These are phyloP conservation scores for Loriculus beryllinus DNA, from an alignment of 2,797 vertebrate species.

Conservation along the genomic window DNA sequence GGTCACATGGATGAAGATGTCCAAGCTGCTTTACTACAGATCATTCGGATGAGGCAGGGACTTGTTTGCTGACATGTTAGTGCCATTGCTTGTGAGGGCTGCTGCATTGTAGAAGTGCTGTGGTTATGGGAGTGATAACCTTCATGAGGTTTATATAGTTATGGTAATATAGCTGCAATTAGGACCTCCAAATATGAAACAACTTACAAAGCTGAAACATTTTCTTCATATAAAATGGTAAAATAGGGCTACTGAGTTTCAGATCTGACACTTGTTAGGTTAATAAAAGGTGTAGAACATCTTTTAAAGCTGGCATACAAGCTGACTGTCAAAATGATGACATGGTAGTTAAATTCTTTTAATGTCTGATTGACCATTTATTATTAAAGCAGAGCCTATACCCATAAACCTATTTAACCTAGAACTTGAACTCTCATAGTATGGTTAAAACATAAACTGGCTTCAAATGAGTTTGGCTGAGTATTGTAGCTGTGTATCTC, in stretches of 20 bases:
- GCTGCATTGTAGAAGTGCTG: background rate
- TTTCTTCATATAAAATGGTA: background rate
- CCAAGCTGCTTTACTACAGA: slow-evolving; percentile 94
- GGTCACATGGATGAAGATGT: slow-evolving; percentile 99
- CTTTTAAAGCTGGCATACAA: background rate
- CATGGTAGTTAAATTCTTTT: background rate
- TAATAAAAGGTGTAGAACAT: background rate
- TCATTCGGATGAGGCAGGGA: slow-evolving; percentile 96
- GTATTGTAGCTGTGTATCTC: background rate
- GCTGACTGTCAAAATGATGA: slow-evolving; percentile 61
- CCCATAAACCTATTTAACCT: background rate
- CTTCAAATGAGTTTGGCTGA: background rate
- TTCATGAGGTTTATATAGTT: background rate
- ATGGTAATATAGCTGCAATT: background rate
- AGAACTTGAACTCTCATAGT: background rate
- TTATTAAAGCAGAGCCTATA: background rate
- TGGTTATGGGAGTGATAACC: background rate
- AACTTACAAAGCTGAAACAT: background rate
- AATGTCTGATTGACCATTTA: slow-evolving; percentile 47
- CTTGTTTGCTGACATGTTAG: slow-evolving; percentile 85
- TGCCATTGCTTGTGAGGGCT: background rate
- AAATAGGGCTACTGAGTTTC: background rate
- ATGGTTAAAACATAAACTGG: background rate
- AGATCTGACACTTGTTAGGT: background rate
- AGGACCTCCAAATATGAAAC: background rate